A percentile compares a stretch with the other conserved stretches of the same genome.
Evolutionary conservation across 1,140 invertebrate species (phyloP).

Genomic region (Trachymyrmex cornetzi): DNA sequence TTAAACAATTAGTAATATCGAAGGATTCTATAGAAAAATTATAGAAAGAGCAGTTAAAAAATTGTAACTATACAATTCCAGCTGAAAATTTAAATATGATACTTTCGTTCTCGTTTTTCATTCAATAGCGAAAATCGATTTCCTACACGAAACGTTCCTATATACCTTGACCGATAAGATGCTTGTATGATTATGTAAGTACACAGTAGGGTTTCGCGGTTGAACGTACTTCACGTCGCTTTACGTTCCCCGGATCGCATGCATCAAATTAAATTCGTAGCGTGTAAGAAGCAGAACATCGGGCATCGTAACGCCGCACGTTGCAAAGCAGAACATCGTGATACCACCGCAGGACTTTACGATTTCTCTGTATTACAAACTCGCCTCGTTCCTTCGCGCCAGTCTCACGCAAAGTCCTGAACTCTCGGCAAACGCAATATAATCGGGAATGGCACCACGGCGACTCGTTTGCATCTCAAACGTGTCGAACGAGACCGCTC

Average conservation of each 20-base stretch:
- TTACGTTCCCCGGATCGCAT: conserved; percentile 37
- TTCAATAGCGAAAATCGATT: neutral
- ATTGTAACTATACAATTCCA: neutral
- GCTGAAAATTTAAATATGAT: neutral
- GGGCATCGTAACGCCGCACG: neutral
- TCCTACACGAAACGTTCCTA: neutral
- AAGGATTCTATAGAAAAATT: neutral
- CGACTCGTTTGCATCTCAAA: conserved; percentile 58
- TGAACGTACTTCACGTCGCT: conserved; percentile 45
- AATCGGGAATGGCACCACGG: conserved; percentile 34
- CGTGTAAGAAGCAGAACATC: conserved; percentile 38
- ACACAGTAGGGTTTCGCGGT: neutral
- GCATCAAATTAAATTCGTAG: conserved; percentile 47
- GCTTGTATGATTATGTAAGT: conserved; percentile 33
- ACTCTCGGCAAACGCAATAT: conserved; percentile 32
- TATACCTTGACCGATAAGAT: neutral
- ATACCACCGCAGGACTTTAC: conserved; percentile 32
- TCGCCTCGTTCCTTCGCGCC: conserved; percentile 42
- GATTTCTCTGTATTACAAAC: conserved; percentile 47
- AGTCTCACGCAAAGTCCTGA: conserved; percentile 36
- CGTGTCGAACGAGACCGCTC: conserved; percentile 21
- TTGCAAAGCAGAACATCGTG: conserved; percentile 6
- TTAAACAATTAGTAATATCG: neutral
- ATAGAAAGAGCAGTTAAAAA: neutral
- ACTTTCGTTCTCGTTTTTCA: neutral